Conservation (phyloP, 2,113 vertebrate genomes). For the Scopus umbretta region DNA sequence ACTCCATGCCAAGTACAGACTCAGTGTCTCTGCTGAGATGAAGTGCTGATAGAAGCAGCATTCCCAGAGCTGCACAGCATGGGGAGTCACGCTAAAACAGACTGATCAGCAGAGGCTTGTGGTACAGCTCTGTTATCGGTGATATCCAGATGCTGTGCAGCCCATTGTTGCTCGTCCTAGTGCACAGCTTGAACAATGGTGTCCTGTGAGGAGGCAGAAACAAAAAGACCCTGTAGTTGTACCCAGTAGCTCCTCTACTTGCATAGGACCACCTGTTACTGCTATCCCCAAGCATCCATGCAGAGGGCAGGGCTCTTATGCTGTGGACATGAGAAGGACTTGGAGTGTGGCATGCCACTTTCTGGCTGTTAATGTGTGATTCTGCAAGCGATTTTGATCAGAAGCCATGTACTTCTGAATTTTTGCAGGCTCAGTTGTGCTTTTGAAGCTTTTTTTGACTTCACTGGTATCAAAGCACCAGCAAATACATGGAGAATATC, state of each 20-base stretch:
- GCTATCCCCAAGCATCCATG: neutral
- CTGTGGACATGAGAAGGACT: neutral
- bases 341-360: neutral
- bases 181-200: neutral
- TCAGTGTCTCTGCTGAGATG: neutral
- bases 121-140: neutral
- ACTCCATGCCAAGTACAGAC: neutral
- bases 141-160: neutral
- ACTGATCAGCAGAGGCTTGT: neutral
- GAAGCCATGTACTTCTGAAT: neutral
- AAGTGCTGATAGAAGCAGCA: neutral
- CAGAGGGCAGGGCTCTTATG: neutral
- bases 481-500: neutral
- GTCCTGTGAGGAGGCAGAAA: neutral
- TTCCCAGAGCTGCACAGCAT: neutral
- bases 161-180: rapidly evolving
- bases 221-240: neutral
- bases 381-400: neutral
- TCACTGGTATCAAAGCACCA: neutral
- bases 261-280: neutral
- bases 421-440: neutral
- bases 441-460: neutral
- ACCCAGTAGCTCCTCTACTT: neutral
- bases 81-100: neutral
- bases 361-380: neutral